Percentiles rank a stretch among this genome's conserved stretches.
phyloP scores from a whole-genome alignment of 2,888 invertebrate genomes.

The Yponomeuta sedellus region DNA sequence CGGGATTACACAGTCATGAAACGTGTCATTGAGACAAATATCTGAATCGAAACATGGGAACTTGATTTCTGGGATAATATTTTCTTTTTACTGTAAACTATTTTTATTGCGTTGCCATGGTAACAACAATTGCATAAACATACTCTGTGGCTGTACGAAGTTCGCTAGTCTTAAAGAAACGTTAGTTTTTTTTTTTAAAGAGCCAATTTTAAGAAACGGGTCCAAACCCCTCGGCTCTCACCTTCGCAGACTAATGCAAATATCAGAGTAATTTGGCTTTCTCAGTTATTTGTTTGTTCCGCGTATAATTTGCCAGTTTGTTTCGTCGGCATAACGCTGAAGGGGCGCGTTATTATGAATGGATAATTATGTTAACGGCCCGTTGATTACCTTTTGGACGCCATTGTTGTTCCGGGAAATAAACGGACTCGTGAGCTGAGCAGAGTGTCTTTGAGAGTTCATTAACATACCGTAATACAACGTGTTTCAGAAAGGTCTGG shows the following conservation, averaged over 20 bases:
- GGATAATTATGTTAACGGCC: not conserved
- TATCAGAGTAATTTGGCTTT: not conserved
- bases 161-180: too few relatives aligned
- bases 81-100: too few relatives aligned
- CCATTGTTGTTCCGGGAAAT: not conserved
- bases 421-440: not conserved
- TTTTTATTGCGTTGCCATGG: too few relatives aligned
- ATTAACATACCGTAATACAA: not conserved
- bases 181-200: not conserved
- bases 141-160: too few relatives aligned
- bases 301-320: not conserved
- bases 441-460: not conserved
- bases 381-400: not conserved
- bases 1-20: too few relatives aligned
- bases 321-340: not conserved
- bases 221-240: not conserved
- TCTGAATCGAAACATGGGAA: too few relatives aligned
- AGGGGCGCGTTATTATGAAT: not conserved
- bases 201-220: not conserved
- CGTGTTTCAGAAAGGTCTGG: too few relatives aligned
- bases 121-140: too few relatives aligned
- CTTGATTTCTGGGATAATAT: too few relatives aligned
- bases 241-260: conserved; percentile 1
- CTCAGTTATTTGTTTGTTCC: not conserved
- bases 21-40: too few relatives aligned